Evolutionary conservation across 2,888 invertebrate genomes (phyloP).

Genomic region (Branchellion lobata): DNA sequence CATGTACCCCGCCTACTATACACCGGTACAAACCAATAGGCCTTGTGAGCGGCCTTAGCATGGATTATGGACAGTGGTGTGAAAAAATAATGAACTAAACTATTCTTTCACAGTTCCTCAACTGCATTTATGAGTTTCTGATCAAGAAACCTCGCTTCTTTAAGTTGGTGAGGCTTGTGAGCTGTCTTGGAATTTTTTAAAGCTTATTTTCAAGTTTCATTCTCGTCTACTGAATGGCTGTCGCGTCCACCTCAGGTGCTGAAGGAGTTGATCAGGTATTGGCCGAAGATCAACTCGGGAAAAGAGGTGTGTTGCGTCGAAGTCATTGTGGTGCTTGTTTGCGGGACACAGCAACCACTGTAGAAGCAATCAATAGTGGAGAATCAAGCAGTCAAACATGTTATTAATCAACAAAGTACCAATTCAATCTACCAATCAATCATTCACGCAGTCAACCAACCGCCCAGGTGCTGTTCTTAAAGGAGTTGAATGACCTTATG

Average conservation of each 20-base stretch:
- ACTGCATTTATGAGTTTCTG: constrained; percentile 38
- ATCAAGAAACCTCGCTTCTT: constrained; percentile 15
- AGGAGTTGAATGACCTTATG: constrained; percentile 23
- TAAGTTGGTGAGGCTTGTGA: constrained; percentile 1
- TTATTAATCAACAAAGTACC: too few relatives aligned
- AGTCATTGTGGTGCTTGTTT: too few relatives aligned
- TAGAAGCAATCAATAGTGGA: too few relatives aligned
- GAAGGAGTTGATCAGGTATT: constrained; percentile 8
- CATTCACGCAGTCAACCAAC: too few relatives aligned
- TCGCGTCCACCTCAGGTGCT: background rate
- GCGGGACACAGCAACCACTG: too few relatives aligned
- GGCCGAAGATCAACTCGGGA: constrained; percentile 25
- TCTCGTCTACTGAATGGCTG: too few relatives aligned
- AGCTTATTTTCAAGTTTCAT: background rate
- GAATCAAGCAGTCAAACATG: too few relatives aligned
- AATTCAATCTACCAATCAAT: too few relatives aligned
- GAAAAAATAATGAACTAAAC: too few relatives aligned
- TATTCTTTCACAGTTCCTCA: constrained; percentile 10
- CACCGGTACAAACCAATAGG: background rate
- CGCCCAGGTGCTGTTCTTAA: constrained; percentile 33
- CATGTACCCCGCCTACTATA: constrained; percentile 35
- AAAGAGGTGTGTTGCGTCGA: constrained; percentile 17
- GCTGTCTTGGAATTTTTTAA: background rate
- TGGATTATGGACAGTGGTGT: too few relatives aligned
- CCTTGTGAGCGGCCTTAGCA: too few relatives aligned